phyloP scores from a whole-genome alignment of 1,140 invertebrate species.

The Delia radicum region DNA sequence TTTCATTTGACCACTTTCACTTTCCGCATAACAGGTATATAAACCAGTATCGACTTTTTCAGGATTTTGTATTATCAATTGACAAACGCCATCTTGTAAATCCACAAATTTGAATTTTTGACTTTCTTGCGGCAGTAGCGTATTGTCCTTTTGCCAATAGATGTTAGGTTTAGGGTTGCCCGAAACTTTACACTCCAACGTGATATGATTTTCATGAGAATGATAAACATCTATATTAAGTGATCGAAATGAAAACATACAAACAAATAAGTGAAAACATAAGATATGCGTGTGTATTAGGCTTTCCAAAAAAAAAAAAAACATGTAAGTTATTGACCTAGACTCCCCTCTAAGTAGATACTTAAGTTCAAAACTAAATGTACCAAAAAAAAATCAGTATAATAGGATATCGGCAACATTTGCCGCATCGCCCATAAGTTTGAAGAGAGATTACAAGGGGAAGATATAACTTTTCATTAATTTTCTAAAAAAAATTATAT shows the following conservation, averaged over 20 bases:
- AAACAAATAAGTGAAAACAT: background rate
- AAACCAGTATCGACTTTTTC: constrained; percentile 40
- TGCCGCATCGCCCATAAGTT: too few relatives aligned
- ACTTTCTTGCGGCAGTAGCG: constrained; percentile 57
- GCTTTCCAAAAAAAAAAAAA: too few relatives aligned
- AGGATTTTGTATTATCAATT: constrained; percentile 43
- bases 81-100: constrained; percentile 39
- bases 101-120: constrained; percentile 58
- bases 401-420: too few relatives aligned
- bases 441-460: too few relatives aligned
- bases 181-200: constrained; percentile 50
- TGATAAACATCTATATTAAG: constrained; percentile 51
- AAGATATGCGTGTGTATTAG: too few relatives aligned
- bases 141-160: constrained; percentile 80
- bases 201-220: constrained; percentile 43
- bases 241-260: constrained; percentile 20
- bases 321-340: too few relatives aligned
- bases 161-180: constrained; percentile 58
- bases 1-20: constrained; percentile 51
- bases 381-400: too few relatives aligned
- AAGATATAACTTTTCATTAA: too few relatives aligned
- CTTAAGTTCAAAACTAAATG: too few relatives aligned
- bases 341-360: too few relatives aligned
- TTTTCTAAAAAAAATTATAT: too few relatives aligned
- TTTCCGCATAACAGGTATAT: constrained; percentile 52